Base-by-base conservation (phyloP, 2,888 invertebrate genomes). In the Eustalomyia histrio region DNA sequence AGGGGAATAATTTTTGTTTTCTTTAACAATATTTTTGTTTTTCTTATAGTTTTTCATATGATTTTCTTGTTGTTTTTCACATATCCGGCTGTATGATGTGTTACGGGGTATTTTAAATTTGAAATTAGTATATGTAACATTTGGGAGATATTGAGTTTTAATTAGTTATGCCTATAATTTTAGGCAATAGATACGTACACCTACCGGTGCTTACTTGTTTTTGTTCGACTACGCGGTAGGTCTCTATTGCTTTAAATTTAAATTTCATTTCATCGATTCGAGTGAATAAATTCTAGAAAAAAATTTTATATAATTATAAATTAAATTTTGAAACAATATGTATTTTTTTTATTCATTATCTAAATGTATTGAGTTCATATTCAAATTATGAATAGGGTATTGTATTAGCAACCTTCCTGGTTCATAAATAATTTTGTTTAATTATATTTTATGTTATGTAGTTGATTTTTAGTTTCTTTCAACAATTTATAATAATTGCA, bases 1-100 rank as follows among this genome's bases (percentile, higher is more conserved):
- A 65, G 60, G 14, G 61, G 57, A 78, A 55, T 73, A 29, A 6
- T 61, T 57, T 65, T 55, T 58, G 10, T 35, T 64, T 58, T 58
- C 47, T 57, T 69, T 47, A 16, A 21, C 12, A 16, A 17, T 57
- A 58, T 53, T 65, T 76, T 33, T 35, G 7, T 63, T 47, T 24
- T 47, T 47, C 10, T 47, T 47, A 47, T 64, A 24, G 7, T 63
- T 47, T 24, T 47, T 47, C 39, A 4, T n/a, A 47, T 64, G 35
- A 50, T 55, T 53, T 72, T 16, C 5, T 17, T 58, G 18, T 7
- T 50, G 57, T 53, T 50, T 50, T 29, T 16, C 24, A n/a, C 3
- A 43, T 43, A 63, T 50, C 29, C 39, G 14, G 57, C 3, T 39
- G 47, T 47, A n/a, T 9, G 8, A 18, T 47, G 8, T 33, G n/a